Base-by-base conservation (phyloP, 2,888 invertebrate genomes). In the Lypha dubia region DNA sequence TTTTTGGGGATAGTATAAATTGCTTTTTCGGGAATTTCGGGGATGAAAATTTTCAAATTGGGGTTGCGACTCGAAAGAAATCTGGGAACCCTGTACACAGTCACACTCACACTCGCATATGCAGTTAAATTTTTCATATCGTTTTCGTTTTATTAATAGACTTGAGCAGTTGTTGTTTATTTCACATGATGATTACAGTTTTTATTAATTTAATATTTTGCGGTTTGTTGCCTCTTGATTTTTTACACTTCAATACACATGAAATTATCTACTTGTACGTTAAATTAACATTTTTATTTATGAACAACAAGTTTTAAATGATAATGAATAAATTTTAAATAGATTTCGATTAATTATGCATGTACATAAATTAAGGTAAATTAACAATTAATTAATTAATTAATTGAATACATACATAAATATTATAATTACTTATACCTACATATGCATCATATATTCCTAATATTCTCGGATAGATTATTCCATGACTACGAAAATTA, bases 141-240 rank as follows among this genome's bases (percentile, higher is more conserved):
- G n/a, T n/a, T n/a, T n/a, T n/a, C 17, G 24, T 65, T 79, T 70
- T 44, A 63, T 62, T 63, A 35, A 67, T 77, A 70, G 51, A 41
- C 41, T 9, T 11, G n/a, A 20, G 56, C n/a, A 32, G 32, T 49
- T 44, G 32, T 49, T 44, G 53, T 58, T 65, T 68, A 51, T 79
- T 84, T 84, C 35, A n/a, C n/a, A 49, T 73, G 65, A 28, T 74
- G 58, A 74, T 58, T 60, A 79, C 15, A 60, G 32, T 41, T 68
- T 44, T 80, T 81, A 76, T 77, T 80, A 80, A 80, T 80, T 73
- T 76, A n/a, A 76, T 73, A 84, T 84, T 84, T 80, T 77, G 81
- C 58, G 84, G 81, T 84, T 84, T 81, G 81, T 67, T 84, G 81
- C 73, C 68, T 84, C 53, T 80, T 73, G 73, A 77, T 73, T 81